Percentiles rank a stretch among this genome's conserved stretches.
Conservation (phyloP, 2,113 vertebrate species). For the Laticauda colubrina region DNA sequence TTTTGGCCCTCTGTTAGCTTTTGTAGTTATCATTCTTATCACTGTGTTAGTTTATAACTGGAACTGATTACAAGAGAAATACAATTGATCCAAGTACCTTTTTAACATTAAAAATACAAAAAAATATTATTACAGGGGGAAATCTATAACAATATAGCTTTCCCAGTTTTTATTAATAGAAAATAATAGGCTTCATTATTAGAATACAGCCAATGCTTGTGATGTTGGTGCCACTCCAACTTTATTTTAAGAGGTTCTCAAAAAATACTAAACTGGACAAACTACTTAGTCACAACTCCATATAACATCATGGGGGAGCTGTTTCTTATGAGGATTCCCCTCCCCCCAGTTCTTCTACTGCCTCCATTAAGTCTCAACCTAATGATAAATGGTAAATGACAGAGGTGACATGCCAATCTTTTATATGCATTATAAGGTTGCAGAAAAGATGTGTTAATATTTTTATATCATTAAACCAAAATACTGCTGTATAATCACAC, state of each 20-base stretch:
- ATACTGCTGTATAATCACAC: background rate
- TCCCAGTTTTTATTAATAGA: background rate
- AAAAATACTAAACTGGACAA: background rate
- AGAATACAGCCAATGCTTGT: background rate
- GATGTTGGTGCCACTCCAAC: background rate
- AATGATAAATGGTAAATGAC: no score
- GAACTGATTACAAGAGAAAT: slow-evolving; percentile 34
- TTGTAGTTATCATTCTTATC: slow-evolving; percentile 49
- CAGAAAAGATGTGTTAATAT: background rate
- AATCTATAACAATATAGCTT: background rate
- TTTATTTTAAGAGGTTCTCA: background rate
- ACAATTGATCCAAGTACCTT: slow-evolving; percentile 3
- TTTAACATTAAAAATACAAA: background rate
- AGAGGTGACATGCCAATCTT: no score
- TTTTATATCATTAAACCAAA: background rate
- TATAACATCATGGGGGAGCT: background rate
- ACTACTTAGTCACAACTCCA: background rate
- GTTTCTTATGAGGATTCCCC: background rate
- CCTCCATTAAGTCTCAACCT: background rate
- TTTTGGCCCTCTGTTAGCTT: slow-evolving; percentile 43
- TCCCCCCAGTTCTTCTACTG: background rate
- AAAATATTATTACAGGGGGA: background rate
- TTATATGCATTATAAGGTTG: background rate
- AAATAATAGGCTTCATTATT: background rate
- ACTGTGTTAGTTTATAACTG: slow-evolving; percentile 28